Evolutionary conservation across 2,888 invertebrate genomes (phyloP), one percentile per base, ranked within the genome.

Genomic region (Serripes groenlandicus): DNA sequence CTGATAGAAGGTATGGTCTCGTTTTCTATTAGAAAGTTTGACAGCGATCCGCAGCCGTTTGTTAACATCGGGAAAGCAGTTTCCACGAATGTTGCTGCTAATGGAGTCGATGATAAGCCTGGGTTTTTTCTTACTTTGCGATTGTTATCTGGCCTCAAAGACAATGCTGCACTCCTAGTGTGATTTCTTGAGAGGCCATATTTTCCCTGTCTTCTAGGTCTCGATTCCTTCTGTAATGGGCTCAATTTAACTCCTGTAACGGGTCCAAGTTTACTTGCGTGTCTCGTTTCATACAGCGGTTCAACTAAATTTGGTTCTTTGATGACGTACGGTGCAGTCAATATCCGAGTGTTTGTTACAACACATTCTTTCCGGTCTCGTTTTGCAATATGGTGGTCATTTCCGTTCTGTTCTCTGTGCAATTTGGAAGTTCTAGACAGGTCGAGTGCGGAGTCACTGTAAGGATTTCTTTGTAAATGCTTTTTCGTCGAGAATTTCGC

Each of bases 211-310:
- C n/a, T 23, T 26, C 35, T 66, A 18, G 3, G 35, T 26, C 66
- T 34, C 3, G 66, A 18, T 23, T 66, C 66, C 28, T 42, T 37
- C 9, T 35, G 37, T n/a, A 66, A 15, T 18, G 42, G 37, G 30
- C 35, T 42, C 0, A 66, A 1, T 42, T 42, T 66, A 0, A 81
- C 73, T 26, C 73, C 68, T 52, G 72, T 76, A 11, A 81, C 54
- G 26, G 52, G 64, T 58, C 81, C 73, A n/a, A 81, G 60, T 64
- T 81, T 81, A 49, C 66, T 76, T 21, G 68, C 69, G 35, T 81
- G 42, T 21, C 52, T 49, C n/a, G 71, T 56, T 56, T 70, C 76
- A 23, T 34, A 3, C n/a, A 81, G 49, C 7, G 81, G 76, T 60
- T 81, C 28, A 9, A 81, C 58, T 28, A 81, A 18, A 23, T 35